Evolutionary conservation across 2,888 invertebrate species (phyloP).

Genomic region (Sesia bembeciformis): DNA sequence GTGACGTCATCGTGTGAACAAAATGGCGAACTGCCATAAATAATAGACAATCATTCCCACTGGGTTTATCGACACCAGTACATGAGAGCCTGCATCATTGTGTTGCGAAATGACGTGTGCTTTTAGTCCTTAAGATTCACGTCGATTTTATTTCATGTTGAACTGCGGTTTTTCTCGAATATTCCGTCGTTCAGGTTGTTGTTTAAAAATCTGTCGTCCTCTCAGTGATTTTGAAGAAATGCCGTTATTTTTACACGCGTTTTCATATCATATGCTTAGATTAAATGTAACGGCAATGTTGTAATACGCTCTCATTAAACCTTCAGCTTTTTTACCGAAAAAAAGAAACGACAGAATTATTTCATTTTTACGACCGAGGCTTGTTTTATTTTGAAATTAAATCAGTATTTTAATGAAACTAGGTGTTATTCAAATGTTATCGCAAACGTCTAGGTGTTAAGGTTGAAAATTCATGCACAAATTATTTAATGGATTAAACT

Average conservation of each 20-base stretch:
- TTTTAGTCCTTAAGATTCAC: no score
- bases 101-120: no score
- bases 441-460: constrained; percentile 27
- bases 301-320: not conserved
- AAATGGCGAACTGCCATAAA: not conserved
- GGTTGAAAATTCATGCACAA: constrained; percentile 56
- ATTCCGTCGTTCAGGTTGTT: no score
- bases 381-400: constrained; percentile 11
- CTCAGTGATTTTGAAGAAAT: constrained; percentile 5
- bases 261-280: constrained; percentile 54
- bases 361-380: not conserved
- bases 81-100: no score
- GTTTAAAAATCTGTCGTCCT: not conserved
- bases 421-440: constrained; percentile 38
- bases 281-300: constrained; percentile 19
- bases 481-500: constrained; percentile 40
- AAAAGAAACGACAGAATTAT: not conserved
- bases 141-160: no score
- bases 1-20: constrained; percentile 24
- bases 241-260: constrained; percentile 35
- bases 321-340: not conserved
- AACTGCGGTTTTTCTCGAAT: no score
- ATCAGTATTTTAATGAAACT: constrained; percentile 42
- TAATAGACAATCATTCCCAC: no score
- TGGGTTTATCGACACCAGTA: no score